A percentile compares a stretch with the other conserved stretches of the same genome.
phyloP scores from a whole-genome alignment of 2,888 invertebrate species.

The Eutolmus rufibarbis region DNA sequence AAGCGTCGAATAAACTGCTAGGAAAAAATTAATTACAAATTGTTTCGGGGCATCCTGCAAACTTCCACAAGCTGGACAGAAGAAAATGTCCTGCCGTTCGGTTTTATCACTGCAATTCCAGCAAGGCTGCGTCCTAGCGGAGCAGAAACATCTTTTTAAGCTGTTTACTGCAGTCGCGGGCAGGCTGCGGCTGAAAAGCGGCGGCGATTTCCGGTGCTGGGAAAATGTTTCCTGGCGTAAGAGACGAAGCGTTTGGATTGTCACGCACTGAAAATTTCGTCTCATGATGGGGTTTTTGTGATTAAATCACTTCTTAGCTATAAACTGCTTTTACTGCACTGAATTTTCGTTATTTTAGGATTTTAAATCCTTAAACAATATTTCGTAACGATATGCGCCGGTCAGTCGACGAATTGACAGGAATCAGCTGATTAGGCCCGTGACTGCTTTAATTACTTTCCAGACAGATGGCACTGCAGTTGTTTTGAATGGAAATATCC shows the following conservation, averaged over 20 bases:
- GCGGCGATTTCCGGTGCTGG: neutral
- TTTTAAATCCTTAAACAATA: neutral
- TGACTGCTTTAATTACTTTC: neutral
- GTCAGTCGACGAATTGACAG: neutral
- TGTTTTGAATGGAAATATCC: neutral
- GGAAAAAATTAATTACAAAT: slow-evolving; percentile 49
- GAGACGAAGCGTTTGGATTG: neutral
- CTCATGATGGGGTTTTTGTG: neutral
- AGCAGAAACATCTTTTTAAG: neutral
- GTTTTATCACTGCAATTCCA: slow-evolving; percentile 49
- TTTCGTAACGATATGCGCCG: neutral
- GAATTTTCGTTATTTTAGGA: neutral
- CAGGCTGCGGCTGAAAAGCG: neutral
- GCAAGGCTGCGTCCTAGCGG: slow-evolving; percentile 29
- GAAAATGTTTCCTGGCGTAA: neutral
- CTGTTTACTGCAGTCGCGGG: neutral
- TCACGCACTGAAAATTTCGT: neutral
- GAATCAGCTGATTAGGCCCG: neutral
- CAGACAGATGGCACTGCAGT: neutral
- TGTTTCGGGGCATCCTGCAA: slow-evolving; percentile 55
- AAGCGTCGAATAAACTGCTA: neutral
- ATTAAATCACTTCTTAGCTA: neutral
- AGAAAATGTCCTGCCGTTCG: neutral
- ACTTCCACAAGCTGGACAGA: slow-evolving; percentile 55
- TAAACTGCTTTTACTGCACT: neutral